Evolutionary conservation across 30 jellyfish, hydroid and myxozoan species (phyloP), one percentile per base, ranked within the genome.

Genomic region (Aurelia aurita complex sp. Pacific): DNA sequence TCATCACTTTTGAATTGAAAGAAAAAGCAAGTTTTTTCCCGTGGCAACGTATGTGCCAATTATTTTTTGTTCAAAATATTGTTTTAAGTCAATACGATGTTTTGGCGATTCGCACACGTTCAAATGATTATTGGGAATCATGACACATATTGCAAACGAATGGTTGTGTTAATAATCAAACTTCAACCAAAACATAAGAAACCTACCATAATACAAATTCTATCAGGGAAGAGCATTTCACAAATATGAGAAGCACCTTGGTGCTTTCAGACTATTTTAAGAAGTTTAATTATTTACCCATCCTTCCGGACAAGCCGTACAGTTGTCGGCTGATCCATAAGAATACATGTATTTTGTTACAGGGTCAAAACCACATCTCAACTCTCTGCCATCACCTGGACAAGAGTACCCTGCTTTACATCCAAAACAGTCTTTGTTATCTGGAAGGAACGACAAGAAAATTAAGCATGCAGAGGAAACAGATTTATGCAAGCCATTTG

Each of bases 291-390:
- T 13, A 52, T 92, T 59, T 73, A 91, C 98, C 96, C 94, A 91
- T 16, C 98, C 98, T 52, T 85, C 95, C 3, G 98, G 96, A 72
- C 98, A 91, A 2, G 87, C 87, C 6, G 95, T 23, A 74, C 98
- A 91, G 32, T 67, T 66, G 34, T 73, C 91, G 43, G 96, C 87
- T 57, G 91, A 73, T 38, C 98, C 98, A 62, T 85, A 91, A 55
- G 98, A 68, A 63, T 71, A 91, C 94, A 85, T 85, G 77, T 91
- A 77, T 52, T 85, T 78, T 17, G 98, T 91, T 35, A 40, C 94
- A 29, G 89, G 87, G 64, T 85, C 91, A 19, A 69, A 19, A 33
- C 94, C 98, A 62, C 98, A 91, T 17, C 61, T 66, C 57, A 85
- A 10, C 79, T 91, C 96, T 16, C 86, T 66, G 7, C 98, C 94